These are phyloP conservation scores for Lithosia quadra DNA, from an alignment of 2,888 invertebrate genomes.

Conservation along the genomic window DNA sequence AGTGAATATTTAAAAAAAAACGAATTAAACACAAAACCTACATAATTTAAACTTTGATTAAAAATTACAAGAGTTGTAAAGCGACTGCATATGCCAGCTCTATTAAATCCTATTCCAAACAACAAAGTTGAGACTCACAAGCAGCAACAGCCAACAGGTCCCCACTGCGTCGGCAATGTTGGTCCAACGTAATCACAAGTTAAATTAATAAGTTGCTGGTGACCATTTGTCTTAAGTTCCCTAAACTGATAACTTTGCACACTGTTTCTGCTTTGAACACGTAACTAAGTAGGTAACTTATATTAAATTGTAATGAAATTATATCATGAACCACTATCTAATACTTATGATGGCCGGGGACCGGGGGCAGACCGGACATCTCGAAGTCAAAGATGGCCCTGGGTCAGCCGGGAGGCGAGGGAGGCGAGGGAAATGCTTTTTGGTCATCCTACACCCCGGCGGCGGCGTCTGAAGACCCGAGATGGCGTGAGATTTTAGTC, in stretches of 20 bases:
- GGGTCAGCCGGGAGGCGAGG: no score
- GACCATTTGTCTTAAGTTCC: conserved; percentile 15
- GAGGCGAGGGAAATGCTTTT: no score
- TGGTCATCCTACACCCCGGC: no score
- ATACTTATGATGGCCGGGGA: no score
- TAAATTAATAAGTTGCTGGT: conserved; percentile 41
- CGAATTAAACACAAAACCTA: not conserved
- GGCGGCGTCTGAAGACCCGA: no score
- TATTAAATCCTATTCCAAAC: conserved; percentile 2
- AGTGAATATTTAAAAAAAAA: not conserved
- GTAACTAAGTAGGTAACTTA: not conserved
- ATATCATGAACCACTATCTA: not conserved
- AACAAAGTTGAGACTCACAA: conserved; percentile 8
- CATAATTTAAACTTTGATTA: not conserved
- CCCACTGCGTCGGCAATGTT: conserved; percentile 23
- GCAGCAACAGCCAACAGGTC: conserved; percentile 12
- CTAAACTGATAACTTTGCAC: not conserved
- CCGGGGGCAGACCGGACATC: no score
- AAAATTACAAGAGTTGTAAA: not conserved
- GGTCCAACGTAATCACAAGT: conserved; percentile 44
- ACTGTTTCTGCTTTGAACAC: not conserved
- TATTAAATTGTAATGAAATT: not conserved
- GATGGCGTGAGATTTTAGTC: no score
- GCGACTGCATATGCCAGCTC: not conserved
- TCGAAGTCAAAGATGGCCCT: no score